Base-by-base conservation (phyloP, 92 coral and sea anemone genomes). In the Zoanthus solanderi region DNA sequence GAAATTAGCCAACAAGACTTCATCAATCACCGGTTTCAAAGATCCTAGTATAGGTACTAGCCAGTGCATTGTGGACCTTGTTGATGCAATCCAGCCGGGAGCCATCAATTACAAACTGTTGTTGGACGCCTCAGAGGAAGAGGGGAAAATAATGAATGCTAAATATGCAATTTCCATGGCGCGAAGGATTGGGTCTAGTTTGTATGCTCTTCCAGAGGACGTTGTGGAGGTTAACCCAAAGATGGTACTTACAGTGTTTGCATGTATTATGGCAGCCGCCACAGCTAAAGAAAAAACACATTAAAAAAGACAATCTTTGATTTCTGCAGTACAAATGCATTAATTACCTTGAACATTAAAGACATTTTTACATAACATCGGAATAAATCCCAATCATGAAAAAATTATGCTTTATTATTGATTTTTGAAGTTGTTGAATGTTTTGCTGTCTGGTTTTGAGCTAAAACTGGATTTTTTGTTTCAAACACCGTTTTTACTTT, bases 161-260 rank as follows among this genome's bases (percentile, higher is more conserved):
- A 95, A 95, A 92, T 97, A 95, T 81, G 99, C 99, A 14, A 94
- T 95, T 83, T 97, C 98, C 14, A 97, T 97, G 99, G 98, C 95
- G 71, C 95, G 99, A 67, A 97, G 90, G 85, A 84, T 93, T 79
- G 99, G 99, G 50, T 98, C 99, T 45, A 90, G 92, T 30, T 77
- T 97, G 82, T 97, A 95, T 72, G 99, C 98, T 14, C 91, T 97
- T 67, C 98, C 99, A 16, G 99, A 97, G 75, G 99, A 97, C 89
- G 92, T 97, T 79, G 97, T 94, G 6, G 98, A 97, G 48, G 98
- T 95, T 34, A 97, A 97, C 45, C 89, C 98, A 9, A 97, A 97
- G 82, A 97, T 97, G 98, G 99, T 95, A 37, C 87, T 97, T 84
- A 97, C 99, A 0, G 98, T 95, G 75, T 97, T 97, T 69, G 99